Evolutionary conservation across 2,113 vertebrate genomes (phyloP), one percentile per base, ranked within the genome.

Genomic region (Mormyrus iriodes): DNA sequence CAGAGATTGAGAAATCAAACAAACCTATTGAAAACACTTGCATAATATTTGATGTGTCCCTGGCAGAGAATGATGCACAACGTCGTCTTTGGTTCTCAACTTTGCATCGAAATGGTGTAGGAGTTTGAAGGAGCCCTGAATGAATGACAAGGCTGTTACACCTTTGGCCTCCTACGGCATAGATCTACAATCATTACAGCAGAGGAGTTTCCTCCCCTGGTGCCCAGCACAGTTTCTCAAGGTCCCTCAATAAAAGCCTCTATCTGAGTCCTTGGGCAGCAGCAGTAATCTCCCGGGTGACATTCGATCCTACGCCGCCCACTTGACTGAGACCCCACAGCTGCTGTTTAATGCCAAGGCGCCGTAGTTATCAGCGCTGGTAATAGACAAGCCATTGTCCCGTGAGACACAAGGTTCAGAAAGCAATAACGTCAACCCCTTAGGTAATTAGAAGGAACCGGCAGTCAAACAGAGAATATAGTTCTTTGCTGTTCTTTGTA

Each of bases 1-100:
- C 87, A 89, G 85, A 89, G 90, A 91, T 86, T 88, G 69, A 52
- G 48, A 89, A 91, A 90, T 89, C 89, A 92, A 94, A 92, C 91
- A 91, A 51, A 49, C 27, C 61, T 52, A 65, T 90, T 89, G 82
- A 61, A 88, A 6, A 35, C 31, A 7, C 15, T 86, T 19, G 24
- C 19, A 39, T 35, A 86, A 27, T 35, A 10, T 27, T 21, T 52
- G 31, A 39, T 39, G 31, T 42, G 10, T 58, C 31, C 27, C 17
- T 52, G 27, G 17, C 8, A 17, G 9, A 24, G 31, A 17, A 86
- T 52, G 55, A 86, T 55, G n/a, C 24, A 27, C 35, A 42, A n/a
- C 39, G 27, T 8, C n/a, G 27, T 55, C 51, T 39, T 86, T 39
- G 49, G 51, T 51, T 35, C 31, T 39, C n/a, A 85, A n/a, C 39